Conservation (phyloP, 1,140 invertebrate species). For the Zaprionus davidi region DNA sequence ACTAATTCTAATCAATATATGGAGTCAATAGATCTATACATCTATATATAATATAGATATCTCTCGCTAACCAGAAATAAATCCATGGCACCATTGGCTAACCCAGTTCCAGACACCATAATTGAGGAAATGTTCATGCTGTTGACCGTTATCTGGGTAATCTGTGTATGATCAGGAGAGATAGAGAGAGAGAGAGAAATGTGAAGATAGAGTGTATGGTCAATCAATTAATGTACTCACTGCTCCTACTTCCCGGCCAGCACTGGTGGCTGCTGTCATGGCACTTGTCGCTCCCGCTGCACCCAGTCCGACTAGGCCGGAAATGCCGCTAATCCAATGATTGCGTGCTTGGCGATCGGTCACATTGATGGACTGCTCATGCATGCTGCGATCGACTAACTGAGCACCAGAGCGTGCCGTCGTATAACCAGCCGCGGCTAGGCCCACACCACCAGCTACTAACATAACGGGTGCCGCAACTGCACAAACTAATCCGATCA, state of each 20-base stretch:
- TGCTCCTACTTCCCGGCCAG: constrained; percentile 62
- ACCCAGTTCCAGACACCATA: constrained; percentile 60
- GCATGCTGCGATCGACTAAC: constrained; percentile 63
- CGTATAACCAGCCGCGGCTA: constrained; percentile 59
- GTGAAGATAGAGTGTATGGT: neutral
- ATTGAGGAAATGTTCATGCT: constrained; percentile 70
- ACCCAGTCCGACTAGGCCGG: constrained; percentile 60
- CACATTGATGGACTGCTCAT: constrained; percentile 72
- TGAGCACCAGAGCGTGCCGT: constrained; percentile 50
- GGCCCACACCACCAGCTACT: constrained; percentile 48
- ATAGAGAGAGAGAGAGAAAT: neutral
- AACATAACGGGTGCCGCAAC: constrained; percentile 63
- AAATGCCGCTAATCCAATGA: constrained; percentile 62
- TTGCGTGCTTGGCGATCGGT: constrained; percentile 58
- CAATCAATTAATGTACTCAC: constrained; percentile 46
- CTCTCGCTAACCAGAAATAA: constrained; percentile 54
- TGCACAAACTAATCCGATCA: constrained; percentile 50
- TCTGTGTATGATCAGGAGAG: constrained; percentile 18
- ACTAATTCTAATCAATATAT: too few relatives aligned
- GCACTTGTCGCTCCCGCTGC: constrained; percentile 69
- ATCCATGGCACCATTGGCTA: constrained; percentile 59
- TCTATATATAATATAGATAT: too few relatives aligned
- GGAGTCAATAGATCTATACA: too few relatives aligned
- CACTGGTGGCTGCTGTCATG: constrained; percentile 51
- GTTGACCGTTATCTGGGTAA: constrained; percentile 64